Conservation (phyloP, 2,113 vertebrate genomes). For the Labrus mixtus region DNA sequence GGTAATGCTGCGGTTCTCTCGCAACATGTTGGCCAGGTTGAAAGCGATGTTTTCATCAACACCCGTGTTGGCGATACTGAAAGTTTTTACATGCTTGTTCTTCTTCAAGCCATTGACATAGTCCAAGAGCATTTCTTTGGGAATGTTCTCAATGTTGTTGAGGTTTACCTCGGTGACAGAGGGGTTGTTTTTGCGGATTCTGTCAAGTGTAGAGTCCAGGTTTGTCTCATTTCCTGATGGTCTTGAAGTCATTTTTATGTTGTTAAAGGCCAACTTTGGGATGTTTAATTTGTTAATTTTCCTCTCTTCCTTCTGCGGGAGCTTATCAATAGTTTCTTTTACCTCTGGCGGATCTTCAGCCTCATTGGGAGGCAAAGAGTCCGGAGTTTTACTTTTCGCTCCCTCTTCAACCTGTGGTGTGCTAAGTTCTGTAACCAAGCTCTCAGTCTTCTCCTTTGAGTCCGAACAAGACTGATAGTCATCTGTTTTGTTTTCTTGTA, state of each 20-base stretch:
- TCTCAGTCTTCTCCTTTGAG: constrained; percentile 9
- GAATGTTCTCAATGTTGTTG: constrained; percentile 99
- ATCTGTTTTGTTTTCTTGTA: neutral
- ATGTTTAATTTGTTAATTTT: constrained; percentile 91
- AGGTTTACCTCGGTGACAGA: constrained; percentile 93
- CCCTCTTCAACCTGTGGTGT: constrained; percentile 38
- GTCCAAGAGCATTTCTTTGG: constrained; percentile 94
- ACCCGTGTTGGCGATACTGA: constrained; percentile 95
- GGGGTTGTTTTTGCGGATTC: constrained; percentile 89
- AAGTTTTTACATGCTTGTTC: constrained; percentile 91
- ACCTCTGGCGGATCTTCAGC: constrained; percentile 25
- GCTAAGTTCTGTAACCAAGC: constrained; percentile 10
- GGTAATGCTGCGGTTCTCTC: constrained; percentile 93
- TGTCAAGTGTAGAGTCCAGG: constrained; percentile 91
- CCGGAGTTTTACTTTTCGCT: constrained; percentile 42
- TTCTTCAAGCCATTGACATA: constrained; percentile 94
- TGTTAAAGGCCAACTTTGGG: constrained; percentile 89
- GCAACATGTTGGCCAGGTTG: constrained; percentile 93
- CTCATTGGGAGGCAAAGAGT: constrained; percentile 8
- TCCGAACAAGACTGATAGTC: constrained; percentile 25
- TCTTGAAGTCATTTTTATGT: constrained; percentile 92
- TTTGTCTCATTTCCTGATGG: constrained; percentile 97
- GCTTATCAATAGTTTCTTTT: constrained; percentile 59
- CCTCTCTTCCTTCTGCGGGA: constrained; percentile 84
- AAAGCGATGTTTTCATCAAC: constrained; percentile 92